phyloP scores from a whole-genome alignment of 2,797 vertebrate species.

The Acanthurus tractus region DNA sequence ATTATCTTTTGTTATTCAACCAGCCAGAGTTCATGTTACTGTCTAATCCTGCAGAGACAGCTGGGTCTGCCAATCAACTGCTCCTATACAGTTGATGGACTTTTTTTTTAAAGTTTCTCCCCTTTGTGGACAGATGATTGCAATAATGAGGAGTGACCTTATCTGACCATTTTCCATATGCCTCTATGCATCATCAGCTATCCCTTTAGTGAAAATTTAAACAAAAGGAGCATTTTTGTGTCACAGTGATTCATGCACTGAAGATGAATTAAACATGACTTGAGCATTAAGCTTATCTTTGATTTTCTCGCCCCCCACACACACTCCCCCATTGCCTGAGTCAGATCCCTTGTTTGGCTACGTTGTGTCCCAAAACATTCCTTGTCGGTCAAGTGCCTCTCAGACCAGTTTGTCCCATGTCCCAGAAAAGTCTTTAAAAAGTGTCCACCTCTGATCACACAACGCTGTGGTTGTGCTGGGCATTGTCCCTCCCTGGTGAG shows the following conservation, averaged over 20 bases:
- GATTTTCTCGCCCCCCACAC: slow-evolving; percentile 43
- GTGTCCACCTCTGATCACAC: slow-evolving; percentile 46
- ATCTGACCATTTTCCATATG: not conserved
- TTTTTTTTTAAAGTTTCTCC: slow-evolving; percentile 17
- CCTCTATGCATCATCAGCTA: not conserved
- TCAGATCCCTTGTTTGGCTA: slow-evolving; percentile 62
- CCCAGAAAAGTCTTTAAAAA: slow-evolving; percentile 53
- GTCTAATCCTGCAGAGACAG: slow-evolving; percentile 52
- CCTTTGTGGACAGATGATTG: slow-evolving; percentile 3
- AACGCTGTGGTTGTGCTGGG: slow-evolving; percentile 32
- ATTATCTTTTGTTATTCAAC: slow-evolving; percentile 45
- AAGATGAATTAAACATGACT: slow-evolving; percentile 34
- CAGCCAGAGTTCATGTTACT: slow-evolving; percentile 23
- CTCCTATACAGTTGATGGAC: slow-evolving; percentile 13
- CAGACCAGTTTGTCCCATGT: slow-evolving; percentile 65
- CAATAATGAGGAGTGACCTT: slow-evolving; percentile 30
- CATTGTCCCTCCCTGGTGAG: slow-evolving; percentile 48
- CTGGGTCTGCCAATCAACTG: slow-evolving; percentile 49
- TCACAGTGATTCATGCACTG: slow-evolving; percentile 6
- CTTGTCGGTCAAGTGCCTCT: slow-evolving; percentile 76
- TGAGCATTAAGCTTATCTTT: slow-evolving; percentile 37
- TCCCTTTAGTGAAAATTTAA: not conserved
- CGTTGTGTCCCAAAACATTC: slow-evolving; percentile 75
- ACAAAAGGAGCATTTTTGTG: slow-evolving; percentile 5
- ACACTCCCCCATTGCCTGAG: slow-evolving; percentile 36